Percentiles rank a stretch among this genome's conserved stretches.
Conservation (phyloP, 1,140 invertebrate species). For the Drosophila tsacasi region DNA sequence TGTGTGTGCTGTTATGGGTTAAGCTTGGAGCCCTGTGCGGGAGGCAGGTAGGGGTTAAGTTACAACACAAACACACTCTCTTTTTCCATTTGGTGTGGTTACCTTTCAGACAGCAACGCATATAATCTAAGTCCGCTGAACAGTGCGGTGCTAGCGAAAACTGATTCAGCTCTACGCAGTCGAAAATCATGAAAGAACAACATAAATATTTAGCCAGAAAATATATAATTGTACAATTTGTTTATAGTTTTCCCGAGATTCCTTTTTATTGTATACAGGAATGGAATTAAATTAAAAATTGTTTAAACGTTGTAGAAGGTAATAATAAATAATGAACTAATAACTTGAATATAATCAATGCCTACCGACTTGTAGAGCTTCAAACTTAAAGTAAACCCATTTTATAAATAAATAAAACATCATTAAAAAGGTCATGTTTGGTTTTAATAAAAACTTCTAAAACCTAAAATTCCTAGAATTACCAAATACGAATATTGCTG, state of each 20-base stretch:
- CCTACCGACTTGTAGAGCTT: too few species aligned
- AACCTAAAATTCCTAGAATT: too few species aligned
- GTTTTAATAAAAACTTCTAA: too few species aligned
- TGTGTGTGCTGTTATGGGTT: constrained; percentile 44
- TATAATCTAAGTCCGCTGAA: constrained; percentile 84
- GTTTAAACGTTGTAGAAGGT: too few species aligned
- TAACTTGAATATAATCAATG: too few species aligned
- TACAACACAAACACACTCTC: constrained; percentile 53
- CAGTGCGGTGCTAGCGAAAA: constrained; percentile 82
- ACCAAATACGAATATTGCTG: too few species aligned
- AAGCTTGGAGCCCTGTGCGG: constrained; percentile 26
- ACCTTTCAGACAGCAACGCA: constrained; percentile 85
- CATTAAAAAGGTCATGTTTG: too few species aligned
- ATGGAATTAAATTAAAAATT: too few species aligned
- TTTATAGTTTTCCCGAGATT: not conserved
- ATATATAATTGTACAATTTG: not conserved
- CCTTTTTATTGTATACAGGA: not conserved
- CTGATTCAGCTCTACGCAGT: constrained; percentile 72
- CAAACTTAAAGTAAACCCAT: too few species aligned
- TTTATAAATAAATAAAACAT: too few species aligned
- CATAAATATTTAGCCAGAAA: constrained; percentile 14
- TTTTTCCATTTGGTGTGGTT: constrained; percentile 35
- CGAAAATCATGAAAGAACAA: constrained; percentile 37
- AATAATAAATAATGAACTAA: too few species aligned
- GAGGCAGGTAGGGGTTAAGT: constrained; percentile 44